Base-by-base conservation (phyloP, 1,140 invertebrate species). In the Lordiphosa clarofinis region DNA sequence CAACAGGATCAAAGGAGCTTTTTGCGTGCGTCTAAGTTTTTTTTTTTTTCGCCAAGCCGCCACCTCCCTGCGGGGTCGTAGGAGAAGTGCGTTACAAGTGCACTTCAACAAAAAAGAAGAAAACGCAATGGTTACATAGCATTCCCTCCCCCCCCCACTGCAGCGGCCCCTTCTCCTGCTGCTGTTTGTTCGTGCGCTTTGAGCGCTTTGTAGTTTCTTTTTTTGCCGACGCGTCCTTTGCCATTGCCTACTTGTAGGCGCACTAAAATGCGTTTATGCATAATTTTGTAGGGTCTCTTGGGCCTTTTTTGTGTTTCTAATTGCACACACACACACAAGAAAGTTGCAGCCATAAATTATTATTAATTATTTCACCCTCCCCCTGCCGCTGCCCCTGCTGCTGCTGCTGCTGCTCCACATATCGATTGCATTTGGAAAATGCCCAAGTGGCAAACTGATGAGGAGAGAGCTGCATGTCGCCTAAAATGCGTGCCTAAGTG, bases 221-320 rank as follows among this genome's bases (percentile, higher is more conserved):
- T 46, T 81, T 56, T 54, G 46, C 75, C 75, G 71, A 39, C 60
- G 57, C 44, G 38, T 56, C 54, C 54, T 57, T 56, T 60, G 53
- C 42, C 59, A 67, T 82, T 81, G 76, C 76, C 72, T 81, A 81
- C 76, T 81, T 82, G 62, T 76, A 78, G 76, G 76, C 76, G 78
- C 76, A 76, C 68, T 82, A 82, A 82, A 84, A 73, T 82, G 78
- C 76, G 76, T 78, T 82, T 82, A 84, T 81, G 76, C 76, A 81
- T 82, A 81, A 81, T 81, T 82, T 82, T 68, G 62, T 60, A 72
- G 64, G 35, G 47, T 49, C 43, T 46, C 43, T 33, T 28, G 31
- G 28, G 43, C 31, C 43, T 24, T 24, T 28, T 46, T 28, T 31
- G 28, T 31, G 7, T 46, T 46, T 28, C 43, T 46, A 46, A 46